phyloP scores from a whole-genome alignment of 2,888 invertebrate species.

The Malthinus seriepunctatus region DNA sequence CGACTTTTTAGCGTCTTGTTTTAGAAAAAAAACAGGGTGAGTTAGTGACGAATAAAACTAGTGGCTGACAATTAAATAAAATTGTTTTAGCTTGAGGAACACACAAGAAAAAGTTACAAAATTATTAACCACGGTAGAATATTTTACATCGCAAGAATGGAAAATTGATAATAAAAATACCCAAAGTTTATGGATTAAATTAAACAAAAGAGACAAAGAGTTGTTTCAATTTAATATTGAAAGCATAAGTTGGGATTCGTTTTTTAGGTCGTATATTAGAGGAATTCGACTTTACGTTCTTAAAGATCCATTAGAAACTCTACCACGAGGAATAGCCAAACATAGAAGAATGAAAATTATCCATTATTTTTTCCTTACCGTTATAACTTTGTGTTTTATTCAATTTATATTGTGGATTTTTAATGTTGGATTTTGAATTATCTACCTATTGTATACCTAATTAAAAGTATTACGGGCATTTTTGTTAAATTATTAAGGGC shows the following conservation, averaged over 20 bases:
- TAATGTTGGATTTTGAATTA: too few relatives aligned
- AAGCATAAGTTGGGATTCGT: constrained; percentile 73
- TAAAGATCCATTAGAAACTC: constrained; percentile 71
- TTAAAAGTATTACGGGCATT: too few relatives aligned
- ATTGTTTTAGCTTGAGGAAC: constrained; percentile 67
- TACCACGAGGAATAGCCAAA: constrained; percentile 65
- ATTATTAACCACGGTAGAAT: constrained; percentile 71
- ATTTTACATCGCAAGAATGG: constrained; percentile 77
- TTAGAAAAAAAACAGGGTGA: neutral
- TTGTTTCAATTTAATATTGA: constrained; percentile 73
- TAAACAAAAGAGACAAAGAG: constrained; percentile 60
- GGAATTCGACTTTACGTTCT: constrained; percentile 76
- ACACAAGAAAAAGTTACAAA: constrained; percentile 80
- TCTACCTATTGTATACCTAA: too few relatives aligned
- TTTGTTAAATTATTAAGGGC: too few relatives aligned
- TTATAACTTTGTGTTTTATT: neutral
- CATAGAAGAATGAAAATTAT: constrained; percentile 39
- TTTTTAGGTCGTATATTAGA: constrained; percentile 67
- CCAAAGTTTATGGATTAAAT: constrained; percentile 57
- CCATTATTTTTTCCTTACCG: constrained; percentile 35
- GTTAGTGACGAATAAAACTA: neutral
- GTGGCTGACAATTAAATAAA: neutral
- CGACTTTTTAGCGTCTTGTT: neutral
- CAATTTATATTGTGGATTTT: constrained; percentile 56
- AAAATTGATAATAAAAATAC: constrained; percentile 60